Evolutionary conservation across 2,113 vertebrate genomes (phyloP).

Genomic region (Myiozetetes cayanensis): DNA sequence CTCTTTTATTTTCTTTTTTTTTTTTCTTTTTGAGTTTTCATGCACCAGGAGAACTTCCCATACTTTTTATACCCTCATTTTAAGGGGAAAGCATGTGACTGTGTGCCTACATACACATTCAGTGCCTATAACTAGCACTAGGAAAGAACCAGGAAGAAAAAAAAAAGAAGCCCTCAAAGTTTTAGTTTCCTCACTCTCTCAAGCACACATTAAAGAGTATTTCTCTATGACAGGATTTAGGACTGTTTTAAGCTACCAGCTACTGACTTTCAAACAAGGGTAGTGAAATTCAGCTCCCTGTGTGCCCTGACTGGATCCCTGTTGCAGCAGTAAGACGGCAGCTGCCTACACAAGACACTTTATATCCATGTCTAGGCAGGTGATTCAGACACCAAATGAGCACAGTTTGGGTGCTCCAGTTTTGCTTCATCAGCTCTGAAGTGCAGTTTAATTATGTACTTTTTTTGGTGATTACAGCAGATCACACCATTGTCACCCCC

Average conservation of each 20-base stretch:
- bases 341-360: background rate
- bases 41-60: background rate
- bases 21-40: background rate
- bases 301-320: background rate
- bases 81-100: background rate
- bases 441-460: background rate
- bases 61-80: slow-evolving; percentile 5
- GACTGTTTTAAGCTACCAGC: slow-evolving; percentile 12
- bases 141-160: background rate
- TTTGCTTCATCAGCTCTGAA: background rate
- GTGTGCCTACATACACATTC: background rate
- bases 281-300: background rate
- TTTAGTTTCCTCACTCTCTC: background rate
- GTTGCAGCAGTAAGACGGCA: background rate
- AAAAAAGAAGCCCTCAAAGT: background rate
- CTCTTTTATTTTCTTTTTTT: no score
- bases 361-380: background rate
- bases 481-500: background rate
- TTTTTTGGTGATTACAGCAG: background rate
- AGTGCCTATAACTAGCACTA: background rate
- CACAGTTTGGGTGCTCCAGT: background rate
- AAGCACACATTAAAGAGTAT: background rate
- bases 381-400: background rate
- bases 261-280: background rate
- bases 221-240: slow-evolving; percentile 29